These are phyloP conservation scores for Trypoxylon attenuatum DNA, from an alignment of 2,888 invertebrate genomes.

Conservation along the genomic window DNA sequence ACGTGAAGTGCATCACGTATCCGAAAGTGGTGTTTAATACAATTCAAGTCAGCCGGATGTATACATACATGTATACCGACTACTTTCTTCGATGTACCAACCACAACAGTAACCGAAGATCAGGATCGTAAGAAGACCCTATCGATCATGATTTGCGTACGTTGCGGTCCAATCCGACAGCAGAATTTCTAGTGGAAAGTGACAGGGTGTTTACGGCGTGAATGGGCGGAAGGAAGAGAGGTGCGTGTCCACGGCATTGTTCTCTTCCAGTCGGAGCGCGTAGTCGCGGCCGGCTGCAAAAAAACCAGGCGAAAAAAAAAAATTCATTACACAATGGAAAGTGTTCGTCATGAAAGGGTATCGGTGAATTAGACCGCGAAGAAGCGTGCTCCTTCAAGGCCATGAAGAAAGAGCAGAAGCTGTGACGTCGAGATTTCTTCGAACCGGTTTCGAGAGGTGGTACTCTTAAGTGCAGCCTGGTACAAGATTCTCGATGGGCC, in stretches of 20 bases:
- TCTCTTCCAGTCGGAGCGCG: background rate
- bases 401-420: constrained; percentile 63
- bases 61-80: no score
- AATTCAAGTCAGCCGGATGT: no score
- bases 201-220: background rate
- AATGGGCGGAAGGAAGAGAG: background rate
- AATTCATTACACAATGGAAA: constrained; percentile 74
- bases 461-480: background rate
- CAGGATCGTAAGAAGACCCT: no score
- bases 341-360: constrained; percentile 70
- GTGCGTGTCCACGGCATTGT: background rate
- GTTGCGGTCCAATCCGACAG: background rate
- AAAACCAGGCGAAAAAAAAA: constrained; percentile 41
- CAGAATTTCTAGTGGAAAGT: background rate
- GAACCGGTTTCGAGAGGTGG: constrained; percentile 58
- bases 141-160: background rate
- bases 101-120: no score
- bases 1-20: no score
- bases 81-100: no score
- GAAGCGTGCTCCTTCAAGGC: constrained; percentile 69
- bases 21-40: no score
- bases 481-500: background rate
- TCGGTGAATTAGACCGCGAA: constrained; percentile 73
- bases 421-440: constrained; percentile 61
- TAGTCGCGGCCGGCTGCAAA: constrained; percentile 10